Conservation (phyloP, 2,888 invertebrate species). For the Alviniconcha strummeri region DNA sequence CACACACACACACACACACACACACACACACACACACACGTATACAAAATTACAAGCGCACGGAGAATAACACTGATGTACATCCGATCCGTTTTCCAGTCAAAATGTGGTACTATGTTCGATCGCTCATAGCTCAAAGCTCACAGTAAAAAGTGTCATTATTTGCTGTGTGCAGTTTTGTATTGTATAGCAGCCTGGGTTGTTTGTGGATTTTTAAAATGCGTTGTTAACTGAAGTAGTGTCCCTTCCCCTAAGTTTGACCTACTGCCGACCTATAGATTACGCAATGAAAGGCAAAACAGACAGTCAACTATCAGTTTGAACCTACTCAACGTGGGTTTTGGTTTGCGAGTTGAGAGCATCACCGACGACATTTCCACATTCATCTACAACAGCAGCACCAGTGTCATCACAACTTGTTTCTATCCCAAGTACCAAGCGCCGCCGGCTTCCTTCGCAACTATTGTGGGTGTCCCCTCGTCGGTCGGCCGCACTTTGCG, state of each 20-base stretch:
- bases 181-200: too few species aligned
- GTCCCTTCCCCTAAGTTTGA: background rate
- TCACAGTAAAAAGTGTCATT: too few species aligned
- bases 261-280: too few species aligned
- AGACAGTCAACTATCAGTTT: background rate
- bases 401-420: conserved; percentile 99
- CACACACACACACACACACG: background rate
- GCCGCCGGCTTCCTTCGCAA: background rate
- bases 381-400: conserved; percentile 86
- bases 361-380: conserved; percentile 86
- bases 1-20: conserved; percentile 12
- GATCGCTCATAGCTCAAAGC: too few species aligned
- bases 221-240: background rate
- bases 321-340: conserved; percentile 79
- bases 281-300: background rate
- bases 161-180: too few species aligned
- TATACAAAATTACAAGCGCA: background rate
- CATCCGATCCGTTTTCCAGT: too few species aligned
- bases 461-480: background rate
- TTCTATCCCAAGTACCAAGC: conserved; percentile 90
- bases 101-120: too few species aligned
- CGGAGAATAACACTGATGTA: background rate
- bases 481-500: background rate
- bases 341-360: conserved; percentile 86
- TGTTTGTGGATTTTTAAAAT: too few species aligned